Evolutionary conservation across 23 tunicate species (phyloP), one percentile per base, ranked within the genome.

Genomic region (Halocynthia aurantium): DNA sequence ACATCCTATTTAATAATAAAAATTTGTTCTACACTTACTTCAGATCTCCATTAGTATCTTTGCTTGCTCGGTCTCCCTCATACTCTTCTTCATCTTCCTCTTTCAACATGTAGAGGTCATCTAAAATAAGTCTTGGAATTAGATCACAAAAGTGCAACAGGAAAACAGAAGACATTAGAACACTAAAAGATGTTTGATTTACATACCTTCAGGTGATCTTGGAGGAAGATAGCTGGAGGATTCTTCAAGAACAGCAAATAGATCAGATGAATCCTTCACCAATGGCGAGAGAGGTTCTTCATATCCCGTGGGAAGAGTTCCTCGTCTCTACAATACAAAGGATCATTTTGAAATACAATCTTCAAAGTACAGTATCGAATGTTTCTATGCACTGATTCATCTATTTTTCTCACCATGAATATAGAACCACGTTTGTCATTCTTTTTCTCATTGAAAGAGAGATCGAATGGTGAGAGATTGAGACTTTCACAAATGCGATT

Each of bases 231-330:
- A 92, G 55, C 88, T 83, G n/a, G 83, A 82, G 1, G 80, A 74
- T 57, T 86, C 88, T 68, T 89, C 98, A 56, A 86, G 52, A 13
- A 86, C 83, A 20, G 73, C 69, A 77, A 85, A 85, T 44, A 91
- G 63, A 77, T 85, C 90, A 8, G 88, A 52, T 15, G 90, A 85
- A 71, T 91, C 83, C 61, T 85, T 85, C 8, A 92, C 81, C 63
- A 83, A 8, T 6, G 93, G 93, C 13, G 91, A 86, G 61, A 92
- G 92, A 51, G 98, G 98, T 75, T 92, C 98, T 75, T 92, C 98
- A 69, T 79, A 83, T 6, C 98, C 98, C 17, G 98, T 86, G 7
- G 92, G 92, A 0, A 92, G 69, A 13, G 98, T 92, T 10, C 92
- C 98, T 13, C 98, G 81, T 73, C 98, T 72, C 98, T 92, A 70